Evolutionary conservation across 2,797 vertebrate genomes (phyloP), one percentile per base, ranked within the genome.

Genomic region (Aulostomus chinensis): DNA sequence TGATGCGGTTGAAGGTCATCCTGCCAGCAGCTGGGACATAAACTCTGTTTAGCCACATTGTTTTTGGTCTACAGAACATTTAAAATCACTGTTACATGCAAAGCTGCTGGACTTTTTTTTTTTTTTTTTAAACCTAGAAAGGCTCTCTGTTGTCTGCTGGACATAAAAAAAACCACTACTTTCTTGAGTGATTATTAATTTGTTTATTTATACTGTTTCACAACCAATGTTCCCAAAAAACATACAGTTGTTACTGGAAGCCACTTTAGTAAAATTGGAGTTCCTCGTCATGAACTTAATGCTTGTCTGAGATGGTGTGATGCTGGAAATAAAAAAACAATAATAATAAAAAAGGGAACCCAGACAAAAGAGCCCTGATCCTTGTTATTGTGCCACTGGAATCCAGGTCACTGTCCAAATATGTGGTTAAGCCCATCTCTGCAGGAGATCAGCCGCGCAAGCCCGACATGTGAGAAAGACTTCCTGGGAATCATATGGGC

Each of bases 371-470:
- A n/a, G 30, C 36, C 52, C 32, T 24, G 48, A 61, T 64, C 54
- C 55, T 68, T 76, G 56, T 69, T 66, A 46, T 61, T 68, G 24
- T 52, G 12, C 43, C 35, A 31, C 5, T 56, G 54, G 39, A 78
- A 76, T 71, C 59, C 24, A 13, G 67, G 47, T 75, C 56, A 58
- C 64, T 72, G 68, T 67, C 52, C 68, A 82, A 64, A 80, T 78
- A 76, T 79, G 78, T 81, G 48, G 50, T 51, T 26, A 9, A 29
- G 9, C 9, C 4, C 28, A 9, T 4, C 8, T 3, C 8, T 29
- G 28, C 28, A 29, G 28, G 28, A 29, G 8, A 9, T 29, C n/a
- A 29, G n/a, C n/a, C 28, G 28, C n/a, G 28, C 3, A 9, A 8
- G 8, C 28, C n/a, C 8, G 28, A 2, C 28, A 29, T 29, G 28